These are phyloP conservation scores for Aphelocoma coerulescens DNA, from an alignment of 2,113 vertebrate genomes.

Conservation along the genomic window DNA sequence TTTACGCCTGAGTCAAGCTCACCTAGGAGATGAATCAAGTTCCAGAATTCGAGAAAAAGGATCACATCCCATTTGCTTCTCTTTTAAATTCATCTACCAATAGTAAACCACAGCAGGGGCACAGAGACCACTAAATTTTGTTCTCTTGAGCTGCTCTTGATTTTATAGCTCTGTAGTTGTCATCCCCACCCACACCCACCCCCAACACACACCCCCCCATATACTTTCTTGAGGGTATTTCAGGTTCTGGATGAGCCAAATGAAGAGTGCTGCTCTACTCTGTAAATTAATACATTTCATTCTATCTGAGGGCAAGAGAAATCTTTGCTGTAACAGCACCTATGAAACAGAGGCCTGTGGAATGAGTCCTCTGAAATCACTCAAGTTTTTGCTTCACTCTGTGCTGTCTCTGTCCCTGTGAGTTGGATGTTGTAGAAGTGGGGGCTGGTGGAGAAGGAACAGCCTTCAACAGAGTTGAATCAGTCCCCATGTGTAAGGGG, in stretches of 20 bases:
- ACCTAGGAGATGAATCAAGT: not conserved
- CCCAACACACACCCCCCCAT: accelerated
- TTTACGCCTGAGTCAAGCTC: accelerated
- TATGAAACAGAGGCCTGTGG: not conserved
- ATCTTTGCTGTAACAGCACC: not conserved
- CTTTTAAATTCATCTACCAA: not conserved
- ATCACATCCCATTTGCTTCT: not conserved
- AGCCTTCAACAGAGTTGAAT: not conserved
- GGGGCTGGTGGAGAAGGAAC: not conserved
- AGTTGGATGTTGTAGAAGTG: not conserved
- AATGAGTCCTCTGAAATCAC: not conserved
- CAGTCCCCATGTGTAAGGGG: accelerated
- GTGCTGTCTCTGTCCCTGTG: not conserved
- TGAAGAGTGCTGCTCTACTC: not conserved
- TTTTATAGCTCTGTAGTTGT: not conserved
- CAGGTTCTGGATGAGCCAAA: not conserved
- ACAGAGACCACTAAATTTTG: not conserved
- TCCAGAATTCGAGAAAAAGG: not conserved
- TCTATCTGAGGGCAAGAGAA: not conserved
- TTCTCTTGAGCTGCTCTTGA: not conserved
- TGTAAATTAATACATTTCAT: not conserved
- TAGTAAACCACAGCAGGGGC: not conserved
- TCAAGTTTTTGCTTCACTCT: not conserved
- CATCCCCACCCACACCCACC: not conserved
- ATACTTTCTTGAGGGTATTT: not conserved